Percentiles rank a stretch among this genome's conserved stretches.
Conservation (phyloP, 2,797 vertebrate species). For the Myotis myotis region DNA sequence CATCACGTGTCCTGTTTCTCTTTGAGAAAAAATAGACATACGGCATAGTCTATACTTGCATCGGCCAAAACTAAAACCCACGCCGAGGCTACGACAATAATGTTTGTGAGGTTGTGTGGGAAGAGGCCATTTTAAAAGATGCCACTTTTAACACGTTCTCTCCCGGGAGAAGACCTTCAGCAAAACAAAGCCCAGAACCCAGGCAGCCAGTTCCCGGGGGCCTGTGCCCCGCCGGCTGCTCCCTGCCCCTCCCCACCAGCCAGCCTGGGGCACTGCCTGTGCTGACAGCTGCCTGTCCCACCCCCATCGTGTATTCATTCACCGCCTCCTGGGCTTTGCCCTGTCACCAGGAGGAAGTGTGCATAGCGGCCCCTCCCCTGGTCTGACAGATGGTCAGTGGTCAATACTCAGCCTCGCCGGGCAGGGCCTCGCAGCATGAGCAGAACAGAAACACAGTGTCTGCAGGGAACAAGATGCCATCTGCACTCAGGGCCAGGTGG, state of each 20-base stretch:
- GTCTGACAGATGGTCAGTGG: constrained; percentile 77
- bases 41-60: not conserved
- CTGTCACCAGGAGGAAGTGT: constrained; percentile 69
- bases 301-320: constrained; percentile 72
- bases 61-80: not conserved
- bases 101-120: not conserved
- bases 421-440: constrained; percentile 42
- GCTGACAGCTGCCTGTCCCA: constrained; percentile 80
- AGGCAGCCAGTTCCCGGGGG: constrained; percentile 76
- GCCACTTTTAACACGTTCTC: constrained; percentile 15
- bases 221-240: constrained; percentile 61
- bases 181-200: constrained; percentile 58
- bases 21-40: not conserved
- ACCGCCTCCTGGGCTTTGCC: constrained; percentile 79
- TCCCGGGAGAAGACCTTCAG: not conserved
- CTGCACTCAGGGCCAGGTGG: constrained; percentile 53
- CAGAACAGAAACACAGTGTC: constrained; percentile 45
- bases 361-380: constrained; percentile 69
- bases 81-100: not conserved
- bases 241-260: not conserved
- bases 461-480: constrained; percentile 52
- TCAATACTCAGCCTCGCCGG: constrained; percentile 45
- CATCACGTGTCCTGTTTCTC: not conserved
- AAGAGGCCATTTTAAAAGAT: constrained; percentile 24
- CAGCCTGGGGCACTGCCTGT: constrained; percentile 70